phyloP scores from a whole-genome alignment of 1,140 invertebrate genomes.

The Cephus cinctus region DNA sequence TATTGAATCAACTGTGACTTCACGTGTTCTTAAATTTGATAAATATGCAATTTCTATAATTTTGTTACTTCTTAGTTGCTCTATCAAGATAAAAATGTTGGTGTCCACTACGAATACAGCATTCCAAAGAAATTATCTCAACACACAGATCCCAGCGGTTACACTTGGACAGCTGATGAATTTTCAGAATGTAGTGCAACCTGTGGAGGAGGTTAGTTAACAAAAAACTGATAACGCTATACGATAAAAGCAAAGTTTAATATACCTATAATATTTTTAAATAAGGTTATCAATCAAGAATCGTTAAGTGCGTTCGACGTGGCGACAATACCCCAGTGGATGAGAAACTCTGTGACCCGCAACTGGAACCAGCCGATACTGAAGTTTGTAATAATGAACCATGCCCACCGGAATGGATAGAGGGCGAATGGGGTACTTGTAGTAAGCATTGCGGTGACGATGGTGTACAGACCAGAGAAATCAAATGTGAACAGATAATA shows the following conservation, averaged over 20 bases:
- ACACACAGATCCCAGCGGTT: conserved; percentile 66
- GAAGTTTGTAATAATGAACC: conserved; percentile 73
- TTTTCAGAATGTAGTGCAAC: conserved; percentile 77
- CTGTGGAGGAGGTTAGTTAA: conserved; percentile 91
- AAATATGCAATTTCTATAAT: conserved; percentile 11
- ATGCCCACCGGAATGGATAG: conserved; percentile 83
- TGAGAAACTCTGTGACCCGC: conserved; percentile 75
- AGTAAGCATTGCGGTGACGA: conserved; percentile 77
- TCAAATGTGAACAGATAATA: conserved; percentile 78
- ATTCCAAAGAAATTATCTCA: conserved; percentile 72
- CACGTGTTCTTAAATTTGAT: background rate
- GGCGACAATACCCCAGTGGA: conserved; percentile 69
- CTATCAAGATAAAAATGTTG: conserved; percentile 82
- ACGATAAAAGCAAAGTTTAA: background rate
- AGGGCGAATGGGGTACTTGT: conserved; percentile 81
- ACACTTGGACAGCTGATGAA: conserved; percentile 77
- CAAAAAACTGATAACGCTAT: conserved; percentile 5
- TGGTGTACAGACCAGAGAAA: conserved; percentile 67
- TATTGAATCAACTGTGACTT: conserved; percentile 5
- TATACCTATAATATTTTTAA: too few species aligned
- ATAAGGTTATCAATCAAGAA: conserved; percentile 74
- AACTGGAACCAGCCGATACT: conserved; percentile 65
- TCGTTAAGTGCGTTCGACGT: conserved; percentile 70
- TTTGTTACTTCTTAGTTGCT: conserved; percentile 79
- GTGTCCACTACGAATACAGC: conserved; percentile 90